phyloP scores from a whole-genome alignment of 2,888 invertebrate species.

The Patella depressa region DNA sequence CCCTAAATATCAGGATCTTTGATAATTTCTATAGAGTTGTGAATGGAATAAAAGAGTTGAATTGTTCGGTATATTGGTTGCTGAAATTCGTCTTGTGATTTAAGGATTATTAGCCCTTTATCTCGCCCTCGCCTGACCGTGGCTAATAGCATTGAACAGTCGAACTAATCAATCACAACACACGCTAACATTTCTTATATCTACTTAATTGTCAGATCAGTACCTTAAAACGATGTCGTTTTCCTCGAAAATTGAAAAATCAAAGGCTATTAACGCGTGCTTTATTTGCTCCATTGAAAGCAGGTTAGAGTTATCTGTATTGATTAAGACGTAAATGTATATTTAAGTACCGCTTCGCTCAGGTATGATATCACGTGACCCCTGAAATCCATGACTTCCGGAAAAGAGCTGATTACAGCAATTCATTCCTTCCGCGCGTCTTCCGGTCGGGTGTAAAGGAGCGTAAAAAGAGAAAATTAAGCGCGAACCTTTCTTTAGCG shows the following conservation, averaged over 20 bases:
- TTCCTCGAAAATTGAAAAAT: slow-evolving; percentile 13
- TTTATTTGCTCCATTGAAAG: slow-evolving; percentile 11
- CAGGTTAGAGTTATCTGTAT: slow-evolving; percentile 5
- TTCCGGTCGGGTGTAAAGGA: slow-evolving; percentile 5
- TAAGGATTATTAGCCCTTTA: slow-evolving; percentile 2
- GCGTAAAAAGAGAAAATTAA: slow-evolving; percentile 12
- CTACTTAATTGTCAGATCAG: slow-evolving; percentile 10
- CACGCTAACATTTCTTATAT: slow-evolving; percentile 10
- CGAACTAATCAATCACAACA: slow-evolving; percentile 7
- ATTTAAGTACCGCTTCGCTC: slow-evolving; percentile 11
- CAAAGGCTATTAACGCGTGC: slow-evolving; percentile 9
- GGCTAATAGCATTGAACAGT: not conserved
- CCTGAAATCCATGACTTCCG: slow-evolving; percentile 9
- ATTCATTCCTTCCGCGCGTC: slow-evolving; percentile 3
- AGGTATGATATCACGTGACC: slow-evolving; percentile 8
- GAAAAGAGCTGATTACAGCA: slow-evolving; percentile 10
- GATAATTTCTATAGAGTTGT: too few relatives aligned
- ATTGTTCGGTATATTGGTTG: too few relatives aligned
- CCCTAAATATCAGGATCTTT: too few relatives aligned
- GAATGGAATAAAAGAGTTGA: too few relatives aligned
- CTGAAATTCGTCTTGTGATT: too few relatives aligned
- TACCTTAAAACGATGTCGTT: slow-evolving; percentile 12
- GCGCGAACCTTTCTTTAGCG: not conserved
- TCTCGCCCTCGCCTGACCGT: slow-evolving; percentile 7
- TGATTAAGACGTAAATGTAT: slow-evolving; percentile 5